Evolutionary conservation across 2,113 vertebrate species (phyloP).

Genomic region (Meleagris gallopavo): DNA sequence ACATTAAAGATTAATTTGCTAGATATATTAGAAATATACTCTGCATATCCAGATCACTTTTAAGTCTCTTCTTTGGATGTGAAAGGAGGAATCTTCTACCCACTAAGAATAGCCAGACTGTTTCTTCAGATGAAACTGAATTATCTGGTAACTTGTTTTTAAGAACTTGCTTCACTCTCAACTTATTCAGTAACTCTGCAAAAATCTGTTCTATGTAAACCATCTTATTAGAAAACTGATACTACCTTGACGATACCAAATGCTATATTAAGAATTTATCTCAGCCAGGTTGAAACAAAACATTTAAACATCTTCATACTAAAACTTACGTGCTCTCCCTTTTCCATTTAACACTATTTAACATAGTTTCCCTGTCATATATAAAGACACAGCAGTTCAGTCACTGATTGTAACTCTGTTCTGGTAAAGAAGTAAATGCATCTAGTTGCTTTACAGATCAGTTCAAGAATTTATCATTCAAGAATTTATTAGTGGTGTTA

Average conservation of each 20-base stretch:
- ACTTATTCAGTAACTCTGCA: neutral
- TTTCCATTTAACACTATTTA: neutral
- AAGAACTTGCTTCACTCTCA: neutral
- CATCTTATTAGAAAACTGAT: neutral
- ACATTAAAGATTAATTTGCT: neutral
- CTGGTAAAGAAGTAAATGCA: neutral
- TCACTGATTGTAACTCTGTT: neutral
- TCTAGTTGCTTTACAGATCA: neutral
- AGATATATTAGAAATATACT: neutral
- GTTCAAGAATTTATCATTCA: conserved; percentile 3
- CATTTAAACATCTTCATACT: neutral
- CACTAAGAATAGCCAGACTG: neutral
- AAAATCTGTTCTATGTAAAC: neutral
- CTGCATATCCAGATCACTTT: neutral
- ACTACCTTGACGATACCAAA: neutral
- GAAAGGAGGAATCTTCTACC: neutral
- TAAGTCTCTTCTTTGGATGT: neutral
- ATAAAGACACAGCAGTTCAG: neutral
- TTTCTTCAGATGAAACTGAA: neutral
- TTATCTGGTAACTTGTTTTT: neutral
- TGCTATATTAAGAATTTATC: neutral
- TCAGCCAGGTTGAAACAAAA: neutral
- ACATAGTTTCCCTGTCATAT: neutral
- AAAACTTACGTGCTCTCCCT: neutral
- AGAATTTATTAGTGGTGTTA: neutral